phyloP scores from a whole-genome alignment of 2,888 invertebrate genomes.

The Nowickia ferox region DNA sequence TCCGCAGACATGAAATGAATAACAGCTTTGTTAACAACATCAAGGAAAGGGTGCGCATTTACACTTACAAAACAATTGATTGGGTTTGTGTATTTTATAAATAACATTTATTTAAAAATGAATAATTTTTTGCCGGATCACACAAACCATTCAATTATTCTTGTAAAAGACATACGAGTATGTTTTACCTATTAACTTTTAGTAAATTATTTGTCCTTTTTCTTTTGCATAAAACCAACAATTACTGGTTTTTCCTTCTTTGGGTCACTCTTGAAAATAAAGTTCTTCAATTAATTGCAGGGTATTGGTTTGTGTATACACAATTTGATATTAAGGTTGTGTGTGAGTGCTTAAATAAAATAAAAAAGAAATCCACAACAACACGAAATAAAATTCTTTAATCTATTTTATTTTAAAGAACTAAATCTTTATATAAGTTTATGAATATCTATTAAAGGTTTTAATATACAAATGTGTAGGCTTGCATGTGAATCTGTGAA shows the following conservation, averaged over 20 bases:
- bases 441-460: neutral
- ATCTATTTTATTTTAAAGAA: neutral
- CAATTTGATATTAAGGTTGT: neutral
- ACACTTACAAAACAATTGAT: neutral
- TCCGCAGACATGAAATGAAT: neutral
- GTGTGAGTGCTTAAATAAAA: neutral
- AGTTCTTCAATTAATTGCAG: conserved; percentile 13
- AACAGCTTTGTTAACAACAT: neutral
- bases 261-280: neutral
- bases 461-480: neutral
- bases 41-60: neutral
- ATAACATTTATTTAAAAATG: neutral
- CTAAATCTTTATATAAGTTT: neutral
- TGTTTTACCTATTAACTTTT: neutral
- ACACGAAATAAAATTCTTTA: neutral
- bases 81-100: neutral
- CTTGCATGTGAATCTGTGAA: neutral
- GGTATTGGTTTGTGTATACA: neutral
- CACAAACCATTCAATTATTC: no score
- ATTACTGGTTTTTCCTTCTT: conserved; percentile 13
- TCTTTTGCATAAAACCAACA: conserved; percentile 7
- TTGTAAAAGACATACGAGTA: neutral
- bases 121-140: neutral
- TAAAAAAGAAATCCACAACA: neutral
- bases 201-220: conserved; percentile 11